Evolutionary conservation across 2,797 vertebrate genomes (phyloP), one percentile per base, ranked within the genome.

Genomic region (Serranus cabrilla): DNA sequence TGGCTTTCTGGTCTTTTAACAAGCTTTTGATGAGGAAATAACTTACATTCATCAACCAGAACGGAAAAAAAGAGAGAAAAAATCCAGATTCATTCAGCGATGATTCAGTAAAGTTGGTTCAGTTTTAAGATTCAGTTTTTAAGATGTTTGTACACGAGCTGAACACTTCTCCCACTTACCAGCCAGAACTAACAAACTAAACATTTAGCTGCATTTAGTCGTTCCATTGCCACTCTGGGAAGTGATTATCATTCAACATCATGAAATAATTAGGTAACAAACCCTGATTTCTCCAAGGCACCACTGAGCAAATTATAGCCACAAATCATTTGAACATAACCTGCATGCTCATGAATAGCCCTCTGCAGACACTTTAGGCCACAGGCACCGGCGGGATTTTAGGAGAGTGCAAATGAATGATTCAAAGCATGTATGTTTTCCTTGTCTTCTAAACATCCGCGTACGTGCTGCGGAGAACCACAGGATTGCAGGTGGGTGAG

Each of bases 401-500:
- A 68, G 74, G 71, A 40, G 62, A 58, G 56, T 31, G 37, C 21
- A 71, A 80, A 84, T 67, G 6, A 84, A 80, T 81, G 72, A 85
- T 78, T 76, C 42, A 66, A 70, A 69, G 62, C 62, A 56, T 84
- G 74, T 78, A 34, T 82, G 64, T 82, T 87, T 86, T 77, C 31
- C 71, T 62, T 71, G 68, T 73, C 59, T 74, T 51, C 68, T 58
- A 71, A 84, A 87, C 69, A 80, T 72, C 70, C 45, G 42, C 40
- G 34, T 18, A 13, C 14, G 57, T 40, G 70, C 74, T 67, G 71
- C 21, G 2, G 73, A 78, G 71, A 71, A 74, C 82, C 77, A 63
- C 57, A 25, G 81, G 80, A 73, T 61, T 84, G 86, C 88, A 90
- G 90, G 89, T 90, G 81, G 84, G 76, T 52, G 81, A 90, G 85